Evolutionary conservation across 2,797 vertebrate genomes (phyloP).

Genomic region (Characodon lateralis): DNA sequence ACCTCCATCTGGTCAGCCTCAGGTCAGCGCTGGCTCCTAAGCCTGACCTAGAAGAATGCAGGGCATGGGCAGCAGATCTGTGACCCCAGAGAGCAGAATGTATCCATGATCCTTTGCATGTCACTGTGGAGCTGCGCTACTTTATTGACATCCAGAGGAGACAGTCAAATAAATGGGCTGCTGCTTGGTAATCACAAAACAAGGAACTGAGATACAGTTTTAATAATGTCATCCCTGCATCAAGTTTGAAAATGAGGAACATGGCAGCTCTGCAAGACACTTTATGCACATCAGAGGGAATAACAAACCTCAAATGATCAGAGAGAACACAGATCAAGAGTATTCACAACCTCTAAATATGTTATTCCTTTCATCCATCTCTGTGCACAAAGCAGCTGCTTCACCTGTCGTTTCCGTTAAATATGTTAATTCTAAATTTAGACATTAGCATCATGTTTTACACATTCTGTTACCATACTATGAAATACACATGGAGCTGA

Average conservation of each 20-base stretch:
- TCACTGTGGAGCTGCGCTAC: conserved; percentile 46
- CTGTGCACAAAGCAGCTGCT: conserved; percentile 7
- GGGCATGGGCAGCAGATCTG: conserved; percentile 38
- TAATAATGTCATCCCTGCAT: conserved; percentile 21
- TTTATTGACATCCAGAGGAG: conserved; percentile 32
- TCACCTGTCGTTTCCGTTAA: conserved; percentile 26
- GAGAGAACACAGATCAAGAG: conserved; percentile 14
- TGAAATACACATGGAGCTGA: conserved; percentile 72
- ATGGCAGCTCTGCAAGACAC: conserved; percentile 16
- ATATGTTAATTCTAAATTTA: conserved; percentile 20
- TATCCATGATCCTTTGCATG: conserved; percentile 50
- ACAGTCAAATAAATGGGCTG: conserved; percentile 19
- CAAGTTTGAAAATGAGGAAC: conserved; percentile 17
- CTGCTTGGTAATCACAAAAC: conserved; percentile 28
- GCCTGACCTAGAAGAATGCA: conserved; percentile 40
- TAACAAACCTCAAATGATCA: conserved; percentile 35
- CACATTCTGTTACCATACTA: conserved; percentile 32
- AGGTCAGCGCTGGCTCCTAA: conserved; percentile 13
- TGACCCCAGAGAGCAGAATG: conserved; percentile 41
- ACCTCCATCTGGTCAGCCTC: conserved; percentile 11
- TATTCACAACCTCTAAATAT: conserved; percentile 33
- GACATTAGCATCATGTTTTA: conserved; percentile 45
- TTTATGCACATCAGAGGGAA: conserved; percentile 42
- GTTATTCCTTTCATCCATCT: conserved; percentile 51
- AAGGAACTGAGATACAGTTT: not conserved